Percentiles rank a stretch among this genome's conserved stretches.
phyloP scores from a whole-genome alignment of 2,113 vertebrate genomes.

The Nycticorax nycticorax region DNA sequence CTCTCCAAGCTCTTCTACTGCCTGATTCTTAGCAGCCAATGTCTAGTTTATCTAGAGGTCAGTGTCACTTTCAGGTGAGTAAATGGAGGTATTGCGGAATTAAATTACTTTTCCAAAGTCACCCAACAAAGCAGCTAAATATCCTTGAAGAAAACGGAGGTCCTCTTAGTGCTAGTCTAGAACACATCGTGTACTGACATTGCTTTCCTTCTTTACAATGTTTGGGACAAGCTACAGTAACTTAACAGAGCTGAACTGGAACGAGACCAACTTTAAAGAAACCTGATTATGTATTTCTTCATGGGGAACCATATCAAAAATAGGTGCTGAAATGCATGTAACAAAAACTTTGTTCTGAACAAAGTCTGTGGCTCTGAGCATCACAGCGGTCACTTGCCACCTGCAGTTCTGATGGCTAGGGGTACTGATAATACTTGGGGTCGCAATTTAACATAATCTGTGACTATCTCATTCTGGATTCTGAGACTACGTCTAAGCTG shows the following conservation, averaged over 20 bases:
- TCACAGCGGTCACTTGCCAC: background rate
- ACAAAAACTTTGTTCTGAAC: background rate
- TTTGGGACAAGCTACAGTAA: background rate
- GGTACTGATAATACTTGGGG: background rate
- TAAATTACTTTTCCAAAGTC: background rate
- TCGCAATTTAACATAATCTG: background rate
- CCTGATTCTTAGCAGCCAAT: background rate
- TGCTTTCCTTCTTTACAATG: background rate
- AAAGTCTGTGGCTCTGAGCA: background rate
- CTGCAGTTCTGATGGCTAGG: background rate
- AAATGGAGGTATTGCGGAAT: background rate
- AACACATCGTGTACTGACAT: background rate
- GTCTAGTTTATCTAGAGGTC: background rate
- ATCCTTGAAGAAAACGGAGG: background rate
- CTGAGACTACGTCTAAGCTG: background rate
- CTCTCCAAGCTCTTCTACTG: background rate
- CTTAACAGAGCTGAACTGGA: background rate
- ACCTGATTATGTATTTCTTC: background rate
- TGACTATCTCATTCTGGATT: background rate
- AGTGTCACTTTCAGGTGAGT: background rate
- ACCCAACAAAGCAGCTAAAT: background rate
- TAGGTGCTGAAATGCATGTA: background rate
- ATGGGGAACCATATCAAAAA: background rate
- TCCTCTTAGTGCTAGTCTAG: background rate
- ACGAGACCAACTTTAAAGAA: background rate